A percentile compares a stretch with the other conserved stretches of the same genome.
Conservation (phyloP, 2,888 invertebrate species). For the Drosophila yooni region DNA sequence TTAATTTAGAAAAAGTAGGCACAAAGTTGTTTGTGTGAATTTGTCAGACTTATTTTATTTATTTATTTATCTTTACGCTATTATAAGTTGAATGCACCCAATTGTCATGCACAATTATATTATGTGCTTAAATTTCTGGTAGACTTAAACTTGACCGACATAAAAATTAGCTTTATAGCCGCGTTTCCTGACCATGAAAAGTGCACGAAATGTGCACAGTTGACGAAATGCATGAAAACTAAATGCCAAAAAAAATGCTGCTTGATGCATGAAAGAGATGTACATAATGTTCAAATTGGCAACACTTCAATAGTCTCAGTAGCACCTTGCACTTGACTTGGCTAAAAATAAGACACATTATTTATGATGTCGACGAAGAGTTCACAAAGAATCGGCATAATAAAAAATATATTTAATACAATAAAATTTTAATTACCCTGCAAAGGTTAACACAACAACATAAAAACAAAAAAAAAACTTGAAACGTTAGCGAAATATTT, state of each 20-base stretch:
- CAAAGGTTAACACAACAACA: slow-evolving; percentile 19
- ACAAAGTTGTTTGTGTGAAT: background rate
- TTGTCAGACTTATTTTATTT: background rate
- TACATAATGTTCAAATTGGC: slow-evolving; percentile 51
- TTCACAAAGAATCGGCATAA: slow-evolving; percentile 21
- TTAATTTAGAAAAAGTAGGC: background rate
- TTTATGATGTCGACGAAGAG: slow-evolving; percentile 58
- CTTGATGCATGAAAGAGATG: slow-evolving; percentile 15
- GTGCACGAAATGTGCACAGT: slow-evolving; percentile 30
- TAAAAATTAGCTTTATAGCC: slow-evolving; percentile 8
- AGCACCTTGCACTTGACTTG: slow-evolving; percentile 77
- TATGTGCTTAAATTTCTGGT: slow-evolving; percentile 28
- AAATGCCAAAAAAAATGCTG: slow-evolving; percentile 13
- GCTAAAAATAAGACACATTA: slow-evolving; percentile 69
- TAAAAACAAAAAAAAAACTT: slow-evolving; percentile 3
- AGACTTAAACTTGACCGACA: slow-evolving; percentile 68
- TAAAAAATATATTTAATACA: background rate
- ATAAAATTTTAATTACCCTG: slow-evolving; percentile 32
- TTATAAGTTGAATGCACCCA: slow-evolving; percentile 46
- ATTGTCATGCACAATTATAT: slow-evolving; percentile 8
- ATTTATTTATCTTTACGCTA: slow-evolving; percentile 30
- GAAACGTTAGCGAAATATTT: slow-evolving; percentile 5
- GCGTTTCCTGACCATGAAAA: slow-evolving; percentile 41
- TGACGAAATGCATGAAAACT: slow-evolving; percentile 28
- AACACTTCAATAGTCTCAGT: slow-evolving; percentile 45